Conservation (phyloP, 1,140 invertebrate genomes). For the Trachymyrmex septentrionalis region DNA sequence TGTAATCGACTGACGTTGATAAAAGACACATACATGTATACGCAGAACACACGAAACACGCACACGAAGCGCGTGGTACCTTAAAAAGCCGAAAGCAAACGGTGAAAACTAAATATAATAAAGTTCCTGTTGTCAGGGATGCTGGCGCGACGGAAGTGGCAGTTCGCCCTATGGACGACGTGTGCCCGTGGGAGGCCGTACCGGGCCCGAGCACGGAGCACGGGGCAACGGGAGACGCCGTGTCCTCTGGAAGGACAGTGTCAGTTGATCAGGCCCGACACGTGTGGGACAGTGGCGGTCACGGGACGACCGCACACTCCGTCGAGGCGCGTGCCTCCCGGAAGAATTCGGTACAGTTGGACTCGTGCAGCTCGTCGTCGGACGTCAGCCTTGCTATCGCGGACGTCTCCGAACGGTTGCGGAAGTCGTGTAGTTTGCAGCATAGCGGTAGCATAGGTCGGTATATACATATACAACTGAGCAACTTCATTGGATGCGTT, state of each 20-base stretch:
- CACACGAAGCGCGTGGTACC: conserved; percentile 41
- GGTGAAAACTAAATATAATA: conserved; percentile 83
- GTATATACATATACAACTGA: conserved; percentile 58
- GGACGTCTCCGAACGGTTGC: conserved; percentile 88
- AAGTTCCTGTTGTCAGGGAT: conserved; percentile 86
- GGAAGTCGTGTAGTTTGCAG: conserved; percentile 87
- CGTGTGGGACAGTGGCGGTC: conserved; percentile 48
- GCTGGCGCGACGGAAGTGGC: conserved; percentile 83
- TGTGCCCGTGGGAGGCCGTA: conserved; percentile 90
- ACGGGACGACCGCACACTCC: conserved; percentile 29
- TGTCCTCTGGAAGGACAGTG: conserved; percentile 71
- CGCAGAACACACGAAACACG: conserved; percentile 12
- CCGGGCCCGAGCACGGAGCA: conserved; percentile 76
- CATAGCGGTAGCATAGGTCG: conserved; percentile 88
- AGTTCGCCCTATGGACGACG: conserved; percentile 88
- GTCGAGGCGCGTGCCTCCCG: conserved; percentile 80
- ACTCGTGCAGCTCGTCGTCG: conserved; percentile 90
- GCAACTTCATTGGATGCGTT: too few relatives aligned
- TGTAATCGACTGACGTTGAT: conserved; percentile 41
- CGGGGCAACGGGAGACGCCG: conserved; percentile 42
- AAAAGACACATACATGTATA: background rate
- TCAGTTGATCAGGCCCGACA: conserved; percentile 72
- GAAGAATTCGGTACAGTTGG: conserved; percentile 88
- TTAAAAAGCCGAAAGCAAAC: conserved; percentile 58
- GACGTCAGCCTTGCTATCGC: conserved; percentile 89